Evolutionary conservation across 2,113 vertebrate species (phyloP).

Genomic region (Dunckerocampus dactyliophorus): DNA sequence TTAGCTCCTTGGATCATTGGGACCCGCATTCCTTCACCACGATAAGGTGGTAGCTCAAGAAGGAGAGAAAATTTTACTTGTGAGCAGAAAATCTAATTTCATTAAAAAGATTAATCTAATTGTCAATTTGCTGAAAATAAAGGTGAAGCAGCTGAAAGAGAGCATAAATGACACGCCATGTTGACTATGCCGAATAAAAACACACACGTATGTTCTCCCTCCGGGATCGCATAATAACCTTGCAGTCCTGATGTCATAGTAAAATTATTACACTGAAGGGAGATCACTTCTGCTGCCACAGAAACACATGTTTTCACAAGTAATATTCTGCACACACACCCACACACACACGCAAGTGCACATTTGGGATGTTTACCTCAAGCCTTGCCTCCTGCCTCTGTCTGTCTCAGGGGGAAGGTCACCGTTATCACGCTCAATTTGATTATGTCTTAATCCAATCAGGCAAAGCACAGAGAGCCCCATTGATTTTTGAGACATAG

Average conservation of each 20-base stretch:
- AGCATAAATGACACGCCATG: neutral
- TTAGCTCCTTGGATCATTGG: no score
- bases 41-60: no score
- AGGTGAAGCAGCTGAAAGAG: neutral
- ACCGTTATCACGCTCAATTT: slow-evolving; percentile 65
- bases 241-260: neutral
- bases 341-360: slow-evolving; percentile 6
- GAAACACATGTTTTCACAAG: slow-evolving; percentile 7
- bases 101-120: neutral
- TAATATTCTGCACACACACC: slow-evolving; percentile 12
- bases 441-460: slow-evolving; percentile 76
- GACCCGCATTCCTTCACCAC: no score
- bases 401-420: slow-evolving; percentile 61
- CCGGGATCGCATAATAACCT: neutral
- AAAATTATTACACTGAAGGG: slow-evolving; percentile 19
- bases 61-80: no score
- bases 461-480: slow-evolving; percentile 59
- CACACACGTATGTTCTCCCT: slow-evolving; percentile 7
- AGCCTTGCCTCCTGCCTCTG: slow-evolving; percentile 6
- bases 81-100: neutral
- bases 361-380: neutral
- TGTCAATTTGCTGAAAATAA: neutral
- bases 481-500: slow-evolving; percentile 65
- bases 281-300: slow-evolving; percentile 7
- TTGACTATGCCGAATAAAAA: neutral